These are phyloP conservation scores for Trinectes maculatus DNA, from an alignment of 2,113 vertebrate genomes.

Conservation along the genomic window DNA sequence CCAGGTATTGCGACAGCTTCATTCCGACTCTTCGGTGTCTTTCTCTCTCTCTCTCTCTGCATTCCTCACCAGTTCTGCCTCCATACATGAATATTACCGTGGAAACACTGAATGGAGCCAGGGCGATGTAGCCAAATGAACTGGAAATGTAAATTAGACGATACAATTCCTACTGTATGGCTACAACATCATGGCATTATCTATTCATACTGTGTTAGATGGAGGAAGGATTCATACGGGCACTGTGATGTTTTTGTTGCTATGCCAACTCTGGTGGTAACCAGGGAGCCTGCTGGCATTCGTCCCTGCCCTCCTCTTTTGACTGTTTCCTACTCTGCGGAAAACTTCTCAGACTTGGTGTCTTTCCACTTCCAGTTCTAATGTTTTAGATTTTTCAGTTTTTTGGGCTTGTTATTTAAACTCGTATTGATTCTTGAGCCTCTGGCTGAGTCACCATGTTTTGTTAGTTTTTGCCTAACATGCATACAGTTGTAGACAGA, in stretches of 20 bases:
- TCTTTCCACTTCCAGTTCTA: background rate
- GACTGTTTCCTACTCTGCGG: constrained; percentile 22
- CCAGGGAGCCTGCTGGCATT: constrained; percentile 11
- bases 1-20: constrained; percentile 29
- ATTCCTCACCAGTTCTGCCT: background rate
- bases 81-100: constrained; percentile 5
- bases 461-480: background rate
- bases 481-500: background rate
- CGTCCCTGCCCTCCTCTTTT: background rate
- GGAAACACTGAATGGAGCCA: constrained; percentile 8
- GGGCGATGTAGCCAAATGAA: background rate
- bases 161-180: constrained; percentile 9
- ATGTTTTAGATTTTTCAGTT: no score
- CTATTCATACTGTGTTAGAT: background rate
- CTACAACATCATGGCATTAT: background rate
- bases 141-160: constrained; percentile 28
- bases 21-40: background rate
- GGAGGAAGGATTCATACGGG: background rate
- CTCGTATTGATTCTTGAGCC: background rate
- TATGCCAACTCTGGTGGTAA: constrained; percentile 31
- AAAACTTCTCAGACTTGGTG: constrained; percentile 24
- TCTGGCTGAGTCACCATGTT: no score
- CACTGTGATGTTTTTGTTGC: constrained; percentile 20
- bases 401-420: background rate
- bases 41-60: constrained; percentile 14